Base-by-base conservation (phyloP, 1,140 invertebrate species). In the Apis dorsata region DNA sequence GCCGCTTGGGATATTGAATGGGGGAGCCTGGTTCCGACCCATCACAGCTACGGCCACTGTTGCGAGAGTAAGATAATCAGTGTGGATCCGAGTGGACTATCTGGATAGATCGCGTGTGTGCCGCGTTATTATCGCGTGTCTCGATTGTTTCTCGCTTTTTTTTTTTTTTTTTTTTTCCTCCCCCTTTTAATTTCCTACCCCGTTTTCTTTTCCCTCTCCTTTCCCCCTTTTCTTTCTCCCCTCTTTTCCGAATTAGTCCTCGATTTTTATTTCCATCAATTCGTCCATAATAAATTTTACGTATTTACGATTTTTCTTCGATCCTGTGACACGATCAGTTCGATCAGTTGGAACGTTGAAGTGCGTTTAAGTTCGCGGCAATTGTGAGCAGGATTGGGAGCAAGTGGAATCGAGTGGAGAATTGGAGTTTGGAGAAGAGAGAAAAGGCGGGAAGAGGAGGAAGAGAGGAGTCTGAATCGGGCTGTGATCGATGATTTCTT, bases 401-500 rank as follows among this genome's bases (percentile, higher is more conserved):
- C 63, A 69, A 79, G 86, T 88, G 76, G 34, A 44, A 7, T 44
- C 5, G 34, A 7, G 34, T 7, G 34, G 34, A 44, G 51, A 62
- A 71, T 62, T 49, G n/a, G 60, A 10, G 44, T 49, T 78, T 65
- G 65, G 55, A 59, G 55, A 53, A 53, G 69, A 21, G 69, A 66
- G 66, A 66, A 74, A 87, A 80, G 66, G 78, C 73, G 80, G 79
- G 83, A 55, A 82, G 21, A 71, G 17, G 11, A 57, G 53, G 34
- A 34, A 34, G 34, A 34, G 34, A 2, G 34, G 34, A 44, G 34
- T 44, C 5, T 44, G 59, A 79, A 63, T 15, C 71, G n/a, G 60
- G 63, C 86, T 81, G 86, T 87, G 86, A 86, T 87, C 59, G 49
- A 88, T 88, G 82, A 85, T 87, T 76, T 76, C 28, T 79, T 85